Conservation (phyloP, 2,797 vertebrate genomes). For the Gambusia yucatana region DNA sequence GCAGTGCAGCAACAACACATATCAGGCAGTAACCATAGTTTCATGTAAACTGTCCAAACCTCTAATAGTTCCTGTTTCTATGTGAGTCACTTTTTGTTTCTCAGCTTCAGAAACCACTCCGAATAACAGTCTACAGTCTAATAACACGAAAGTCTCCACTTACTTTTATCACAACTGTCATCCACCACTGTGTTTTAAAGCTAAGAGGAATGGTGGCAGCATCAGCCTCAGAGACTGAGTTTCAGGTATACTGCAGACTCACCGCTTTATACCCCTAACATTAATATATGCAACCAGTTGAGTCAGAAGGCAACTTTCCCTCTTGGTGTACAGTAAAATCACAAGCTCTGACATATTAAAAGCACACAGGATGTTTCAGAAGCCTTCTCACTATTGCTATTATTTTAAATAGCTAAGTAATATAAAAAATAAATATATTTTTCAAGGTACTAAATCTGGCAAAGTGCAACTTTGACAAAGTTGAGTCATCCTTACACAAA, state of each 20-base stretch:
- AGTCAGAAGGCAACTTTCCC: slow-evolving; percentile 24
- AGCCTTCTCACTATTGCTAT: not conserved
- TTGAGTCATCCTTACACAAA: not conserved
- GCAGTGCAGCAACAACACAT: not conserved
- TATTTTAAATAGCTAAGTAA: not conserved
- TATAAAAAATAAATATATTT: not conserved
- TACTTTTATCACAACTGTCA: slow-evolving; percentile 12
- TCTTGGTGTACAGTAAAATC: slow-evolving; percentile 9
- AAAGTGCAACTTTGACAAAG: not conserved
- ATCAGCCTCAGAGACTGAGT: slow-evolving; percentile 27
- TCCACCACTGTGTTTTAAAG: slow-evolving; percentile 30
- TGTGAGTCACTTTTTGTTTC: slow-evolving; percentile 42
- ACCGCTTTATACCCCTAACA: not conserved
- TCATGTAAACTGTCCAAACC: slow-evolving; percentile 17
- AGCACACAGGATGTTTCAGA: not conserved
- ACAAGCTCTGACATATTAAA: slow-evolving; percentile 8
- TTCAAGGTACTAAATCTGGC: not conserved
- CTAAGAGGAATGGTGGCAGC: not conserved
- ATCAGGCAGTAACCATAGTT: slow-evolving; percentile 17
- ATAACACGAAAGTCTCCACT: slow-evolving; percentile 1
- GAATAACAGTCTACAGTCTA: not conserved
- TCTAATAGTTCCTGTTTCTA: slow-evolving; percentile 18
- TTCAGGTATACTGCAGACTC: slow-evolving; percentile 27
- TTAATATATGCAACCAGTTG: not conserved
- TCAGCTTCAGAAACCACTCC: not conserved